Conservation (phyloP, 2,797 vertebrate species). For the Kryptopterus vitreolus region DNA sequence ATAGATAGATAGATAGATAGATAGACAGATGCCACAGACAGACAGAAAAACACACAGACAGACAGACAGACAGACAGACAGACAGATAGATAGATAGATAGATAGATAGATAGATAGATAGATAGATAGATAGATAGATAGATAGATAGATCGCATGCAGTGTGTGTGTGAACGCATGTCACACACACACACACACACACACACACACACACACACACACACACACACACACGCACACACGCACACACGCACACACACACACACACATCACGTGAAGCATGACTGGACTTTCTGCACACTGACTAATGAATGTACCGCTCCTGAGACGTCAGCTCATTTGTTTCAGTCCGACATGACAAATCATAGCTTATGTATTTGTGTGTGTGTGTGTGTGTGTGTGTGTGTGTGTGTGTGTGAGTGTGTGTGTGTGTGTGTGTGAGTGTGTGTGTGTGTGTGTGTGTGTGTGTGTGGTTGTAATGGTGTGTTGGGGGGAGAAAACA, state of each 20-base stretch:
- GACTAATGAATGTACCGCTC: constrained; percentile 58
- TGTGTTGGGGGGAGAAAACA: neutral
- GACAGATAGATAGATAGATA: too few species aligned
- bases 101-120: too few species aligned
- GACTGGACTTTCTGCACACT: constrained; percentile 5
- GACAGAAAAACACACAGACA: too few species aligned
- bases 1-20: too few species aligned
- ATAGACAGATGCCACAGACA: too few species aligned
- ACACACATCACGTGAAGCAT: constrained; percentile 34
- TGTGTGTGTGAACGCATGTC: too few species aligned
- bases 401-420: constrained; percentile 4
- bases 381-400: constrained; percentile 53
- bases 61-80: too few species aligned
- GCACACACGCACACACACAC: neutral
- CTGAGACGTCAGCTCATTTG: constrained; percentile 54
- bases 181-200: constrained; percentile 24
- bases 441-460: neutral
- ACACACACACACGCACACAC: too few species aligned
- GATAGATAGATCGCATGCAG: too few species aligned
- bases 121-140: too few species aligned
- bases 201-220: too few species aligned
- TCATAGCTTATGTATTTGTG: constrained; percentile 51
- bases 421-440: constrained; percentile 51
- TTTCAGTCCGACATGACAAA: constrained; percentile 63
- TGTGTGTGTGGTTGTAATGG: neutral